Percentiles rank a stretch among this genome's conserved stretches.
phyloP scores from a whole-genome alignment of 2,113 vertebrate genomes.

The Peucedramus taeniatus region DNA sequence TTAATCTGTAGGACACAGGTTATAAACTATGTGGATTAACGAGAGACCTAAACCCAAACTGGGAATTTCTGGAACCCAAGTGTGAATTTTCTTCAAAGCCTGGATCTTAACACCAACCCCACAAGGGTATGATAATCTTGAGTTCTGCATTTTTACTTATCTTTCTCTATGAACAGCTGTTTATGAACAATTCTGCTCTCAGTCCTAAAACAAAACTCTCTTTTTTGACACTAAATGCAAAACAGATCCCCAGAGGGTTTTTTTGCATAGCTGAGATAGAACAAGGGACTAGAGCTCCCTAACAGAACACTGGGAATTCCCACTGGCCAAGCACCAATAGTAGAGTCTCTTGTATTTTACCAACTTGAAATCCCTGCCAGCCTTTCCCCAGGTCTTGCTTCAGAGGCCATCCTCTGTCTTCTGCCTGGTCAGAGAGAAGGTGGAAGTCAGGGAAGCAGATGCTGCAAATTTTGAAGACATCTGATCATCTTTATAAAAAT shows the following conservation, averaged over 20 bases:
- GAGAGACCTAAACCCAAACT: background rate
- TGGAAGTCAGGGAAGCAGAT: background rate
- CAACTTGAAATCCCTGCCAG: background rate
- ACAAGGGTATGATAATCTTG: background rate
- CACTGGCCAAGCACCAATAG: background rate
- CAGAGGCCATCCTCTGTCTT: background rate
- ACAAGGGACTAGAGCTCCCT: background rate
- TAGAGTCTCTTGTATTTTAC: background rate
- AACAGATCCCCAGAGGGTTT: accelerated
- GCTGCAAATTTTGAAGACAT: background rate
- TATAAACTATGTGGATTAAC: background rate
- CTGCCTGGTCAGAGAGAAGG: background rate
- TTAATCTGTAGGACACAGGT: background rate
- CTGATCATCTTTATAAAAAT: background rate
- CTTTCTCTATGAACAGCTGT: background rate
- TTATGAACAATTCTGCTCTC: background rate
- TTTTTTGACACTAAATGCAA: background rate
- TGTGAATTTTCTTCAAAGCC: background rate
- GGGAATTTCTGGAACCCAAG: background rate
- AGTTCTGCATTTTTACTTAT: background rate
- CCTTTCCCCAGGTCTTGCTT: background rate
- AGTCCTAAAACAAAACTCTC: background rate
- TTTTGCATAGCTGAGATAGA: background rate
- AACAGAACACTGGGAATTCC: background rate
- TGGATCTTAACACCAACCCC: background rate